Conservation (phyloP, 2,113 vertebrate species). For the Dicrurus megarhynchus region DNA sequence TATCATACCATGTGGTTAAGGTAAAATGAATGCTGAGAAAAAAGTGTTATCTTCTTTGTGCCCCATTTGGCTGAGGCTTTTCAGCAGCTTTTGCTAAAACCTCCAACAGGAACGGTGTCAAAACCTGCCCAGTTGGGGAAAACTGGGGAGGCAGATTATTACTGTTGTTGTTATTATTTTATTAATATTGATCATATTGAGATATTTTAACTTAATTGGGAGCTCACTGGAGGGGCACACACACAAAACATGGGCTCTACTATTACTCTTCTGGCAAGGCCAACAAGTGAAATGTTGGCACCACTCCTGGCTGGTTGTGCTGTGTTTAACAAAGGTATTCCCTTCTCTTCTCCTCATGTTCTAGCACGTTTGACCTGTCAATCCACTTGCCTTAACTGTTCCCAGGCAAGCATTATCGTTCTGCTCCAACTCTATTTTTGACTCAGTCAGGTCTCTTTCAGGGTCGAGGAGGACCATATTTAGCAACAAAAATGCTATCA, state of each 20-base stretch:
- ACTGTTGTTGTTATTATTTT: background rate
- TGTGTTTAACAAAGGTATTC: background rate
- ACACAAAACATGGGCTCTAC: background rate
- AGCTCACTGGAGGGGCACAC: background rate
- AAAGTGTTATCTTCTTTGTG: background rate
- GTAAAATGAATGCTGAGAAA: background rate
- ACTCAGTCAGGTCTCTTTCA: background rate
- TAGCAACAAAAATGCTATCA: background rate
- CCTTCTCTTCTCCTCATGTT: background rate
- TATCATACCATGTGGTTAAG: background rate
- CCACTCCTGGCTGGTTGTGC: background rate
- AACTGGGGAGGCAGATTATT: background rate
- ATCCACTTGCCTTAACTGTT: background rate
- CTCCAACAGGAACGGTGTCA: background rate
- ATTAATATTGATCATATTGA: background rate
- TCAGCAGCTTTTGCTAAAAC: background rate
- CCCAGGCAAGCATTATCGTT: background rate
- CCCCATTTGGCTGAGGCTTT: background rate
- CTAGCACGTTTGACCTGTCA: background rate
- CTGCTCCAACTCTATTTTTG: background rate
- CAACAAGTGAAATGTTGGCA: background rate
- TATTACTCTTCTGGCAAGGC: background rate
- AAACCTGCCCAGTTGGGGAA: background rate
- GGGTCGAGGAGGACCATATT: background rate
- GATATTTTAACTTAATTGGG: background rate